A percentile compares a stretch with the other conserved stretches of the same genome.
These are phyloP conservation scores for Onychostruthus taczanowskii DNA, from an alignment of 2,113 vertebrate species.

Conservation along the genomic window DNA sequence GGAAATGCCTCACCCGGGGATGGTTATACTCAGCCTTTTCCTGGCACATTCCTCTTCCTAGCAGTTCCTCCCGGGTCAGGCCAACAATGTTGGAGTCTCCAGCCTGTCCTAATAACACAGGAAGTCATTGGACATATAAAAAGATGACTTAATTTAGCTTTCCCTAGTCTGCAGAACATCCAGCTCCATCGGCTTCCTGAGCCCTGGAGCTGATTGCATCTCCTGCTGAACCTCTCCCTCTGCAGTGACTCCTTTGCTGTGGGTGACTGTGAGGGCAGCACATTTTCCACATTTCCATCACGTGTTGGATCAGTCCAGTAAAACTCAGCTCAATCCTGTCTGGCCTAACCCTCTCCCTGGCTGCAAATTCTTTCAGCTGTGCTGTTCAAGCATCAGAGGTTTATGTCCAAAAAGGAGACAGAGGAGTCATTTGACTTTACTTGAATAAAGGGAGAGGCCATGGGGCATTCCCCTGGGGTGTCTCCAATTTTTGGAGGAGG, in stretches of 20 bases:
- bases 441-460: too few relatives aligned
- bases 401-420: too few relatives aligned
- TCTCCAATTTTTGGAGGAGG: too few relatives aligned
- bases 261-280: accelerated
- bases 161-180: neutral
- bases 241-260: accelerated
- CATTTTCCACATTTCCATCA: neutral
- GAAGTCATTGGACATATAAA: neutral
- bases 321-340: neutral
- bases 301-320: accelerated
- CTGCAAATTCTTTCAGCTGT: neutral
- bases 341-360: neutral
- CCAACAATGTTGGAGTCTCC: neutral
- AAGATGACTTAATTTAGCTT: neutral
- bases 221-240: neutral
- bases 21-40: neutral
- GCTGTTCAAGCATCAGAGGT: neutral
- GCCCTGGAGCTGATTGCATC: neutral
- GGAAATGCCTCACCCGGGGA: neutral
- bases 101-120: neutral
- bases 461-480: too few relatives aligned
- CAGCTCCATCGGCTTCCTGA: neutral
- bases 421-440: too few relatives aligned
- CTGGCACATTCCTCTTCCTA: neutral
- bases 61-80: neutral